Conservation (phyloP, 2,113 vertebrate genomes). For the Alethe diademata region DNA sequence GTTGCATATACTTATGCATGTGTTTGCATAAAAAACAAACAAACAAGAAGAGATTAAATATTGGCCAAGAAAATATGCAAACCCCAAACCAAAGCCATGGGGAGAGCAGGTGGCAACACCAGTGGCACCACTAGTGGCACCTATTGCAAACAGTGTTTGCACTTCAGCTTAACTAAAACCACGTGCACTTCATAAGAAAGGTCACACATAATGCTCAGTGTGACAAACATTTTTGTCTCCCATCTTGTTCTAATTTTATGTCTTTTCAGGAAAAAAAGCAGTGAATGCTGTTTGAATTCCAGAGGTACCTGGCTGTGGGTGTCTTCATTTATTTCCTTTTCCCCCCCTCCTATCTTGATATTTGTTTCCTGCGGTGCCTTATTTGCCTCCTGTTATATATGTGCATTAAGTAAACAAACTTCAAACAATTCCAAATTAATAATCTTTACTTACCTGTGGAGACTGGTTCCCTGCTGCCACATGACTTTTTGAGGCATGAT, state of each 20-base stretch:
- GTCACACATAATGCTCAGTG: neutral
- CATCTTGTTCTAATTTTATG: neutral
- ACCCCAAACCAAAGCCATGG: neutral
- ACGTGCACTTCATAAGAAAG: neutral
- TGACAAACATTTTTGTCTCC: neutral
- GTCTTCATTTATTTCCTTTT: neutral
- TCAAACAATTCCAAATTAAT: constrained; percentile 47
- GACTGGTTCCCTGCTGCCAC: neutral
- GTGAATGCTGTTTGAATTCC: neutral
- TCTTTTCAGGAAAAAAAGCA: neutral
- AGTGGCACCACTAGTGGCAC: neutral
- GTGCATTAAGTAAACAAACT: constrained; percentile 1
- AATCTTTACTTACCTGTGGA: constrained; percentile 4
- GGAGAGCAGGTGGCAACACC: neutral
- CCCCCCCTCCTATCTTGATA: neutral
- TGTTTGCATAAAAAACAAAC: neutral
- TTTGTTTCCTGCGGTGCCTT: neutral
- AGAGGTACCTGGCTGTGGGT: neutral
- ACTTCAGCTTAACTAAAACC: neutral
- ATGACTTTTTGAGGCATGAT: neutral
- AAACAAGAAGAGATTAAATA: neutral
- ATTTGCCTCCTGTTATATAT: constrained; percentile 13
- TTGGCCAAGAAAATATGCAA: neutral
- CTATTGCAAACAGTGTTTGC: neutral
- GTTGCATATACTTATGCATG: accelerated